Base-by-base conservation (phyloP, 2,888 invertebrate genomes). In the Parelbella ahira region DNA sequence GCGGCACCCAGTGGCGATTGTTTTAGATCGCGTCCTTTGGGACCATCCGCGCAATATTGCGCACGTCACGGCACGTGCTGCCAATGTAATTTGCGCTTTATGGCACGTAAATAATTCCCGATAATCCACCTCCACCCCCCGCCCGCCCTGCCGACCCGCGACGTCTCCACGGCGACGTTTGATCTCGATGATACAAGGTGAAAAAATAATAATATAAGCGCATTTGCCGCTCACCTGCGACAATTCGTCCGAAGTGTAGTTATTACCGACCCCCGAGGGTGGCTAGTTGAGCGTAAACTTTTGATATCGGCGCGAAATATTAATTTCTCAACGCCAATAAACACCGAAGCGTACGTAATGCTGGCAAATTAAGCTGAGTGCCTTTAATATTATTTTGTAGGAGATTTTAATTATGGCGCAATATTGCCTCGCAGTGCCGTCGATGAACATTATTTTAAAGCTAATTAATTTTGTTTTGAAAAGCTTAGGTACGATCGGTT, bases 221-320 rank as follows among this genome's bases (percentile, higher is more conserved):
- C 71, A 83, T 81, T 83, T 75, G 60, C 53, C 53, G 59, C 60
- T 79, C 78, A 83, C 80, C 79, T 82, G 82, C 56, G 77, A 79
- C 81, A 75, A 77, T 77, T 72, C 69, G 65, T 63, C 71, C 75
- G 68, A 58, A 65, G 64, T 68, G 67, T 78, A 78, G 79, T 80
- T 77, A 79, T 74, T 76, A 70, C 70, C 71, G 65, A 69, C 68
- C 68, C 49, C 67, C 53, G 57, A 70, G 76, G 83, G 82, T 77
- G 77, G 69, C 69, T 81, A 84, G 86, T 83, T 81, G 83, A 84
- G 86, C 84, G 84, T 81, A 71, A 84, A 82, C 83, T 75, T 78
- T 83, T 84, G 75, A 83, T 87, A 84, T 83, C 76, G 78, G 76
- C 68, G 82, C 76, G 76, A 84, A 83, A 84, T 86, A 86, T 87